A percentile compares a stretch with the other conserved stretches of the same genome.
Conservation (phyloP, 2,113 vertebrate species). For the Drymodes brunneopygia region DNA sequence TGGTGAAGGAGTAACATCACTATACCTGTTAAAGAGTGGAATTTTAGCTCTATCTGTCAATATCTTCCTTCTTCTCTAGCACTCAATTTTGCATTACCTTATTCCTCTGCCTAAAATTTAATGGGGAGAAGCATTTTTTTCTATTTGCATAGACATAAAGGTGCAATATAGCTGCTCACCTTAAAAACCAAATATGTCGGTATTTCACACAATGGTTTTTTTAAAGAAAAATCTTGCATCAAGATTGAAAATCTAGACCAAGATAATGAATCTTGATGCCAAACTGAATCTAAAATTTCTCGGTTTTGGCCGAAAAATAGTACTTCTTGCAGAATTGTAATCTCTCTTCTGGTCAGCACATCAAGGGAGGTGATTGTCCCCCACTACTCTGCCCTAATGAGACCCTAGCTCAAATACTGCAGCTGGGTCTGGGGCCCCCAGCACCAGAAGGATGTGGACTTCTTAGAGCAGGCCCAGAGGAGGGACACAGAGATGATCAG, state of each 20-base stretch:
- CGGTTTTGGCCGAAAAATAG: neutral
- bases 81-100: neutral
- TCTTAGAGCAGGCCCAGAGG: fast-evolving
- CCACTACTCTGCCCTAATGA: neutral
- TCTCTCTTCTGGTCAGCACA: neutral
- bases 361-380: neutral
- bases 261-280: neutral
- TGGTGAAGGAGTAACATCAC: neutral
- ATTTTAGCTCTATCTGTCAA: neutral
- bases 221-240: neutral
- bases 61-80: neutral
- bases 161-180: neutral
- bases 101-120: neutral
- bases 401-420: neutral
- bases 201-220: neutral
- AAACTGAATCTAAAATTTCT: neutral
- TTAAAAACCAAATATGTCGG: neutral
- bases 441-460: too few species aligned
- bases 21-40: neutral
- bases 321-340: neutral
- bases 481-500: neutral
- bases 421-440: neutral
- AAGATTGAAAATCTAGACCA: neutral
- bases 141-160: neutral
- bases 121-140: neutral